These are phyloP conservation scores for Trachelus troglodyta DNA, from an alignment of 2,888 invertebrate genomes.

Conservation along the genomic window DNA sequence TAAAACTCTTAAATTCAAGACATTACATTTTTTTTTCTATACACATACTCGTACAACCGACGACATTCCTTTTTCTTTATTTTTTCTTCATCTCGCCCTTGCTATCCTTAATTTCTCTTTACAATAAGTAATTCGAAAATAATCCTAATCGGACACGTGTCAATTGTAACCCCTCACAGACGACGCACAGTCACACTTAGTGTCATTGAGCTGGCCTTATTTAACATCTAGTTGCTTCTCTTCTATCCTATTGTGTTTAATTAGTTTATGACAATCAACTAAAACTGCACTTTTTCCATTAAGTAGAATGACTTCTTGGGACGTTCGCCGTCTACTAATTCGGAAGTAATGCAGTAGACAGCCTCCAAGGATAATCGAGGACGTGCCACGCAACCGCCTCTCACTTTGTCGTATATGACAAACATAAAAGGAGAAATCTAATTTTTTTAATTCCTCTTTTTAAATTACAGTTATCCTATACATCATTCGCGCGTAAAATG, in stretches of 20 bases:
- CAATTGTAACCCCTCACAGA: constrained; percentile 35
- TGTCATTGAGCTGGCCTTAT: constrained; percentile 62
- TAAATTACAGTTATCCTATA: too few relatives aligned
- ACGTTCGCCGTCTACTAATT: constrained; percentile 22
- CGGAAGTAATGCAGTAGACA: constrained; percentile 20
- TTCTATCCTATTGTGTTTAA: constrained; percentile 41
- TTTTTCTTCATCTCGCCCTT: constrained; percentile 17
- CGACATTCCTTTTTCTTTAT: constrained; percentile 28
- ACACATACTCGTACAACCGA: constrained; percentile 55
- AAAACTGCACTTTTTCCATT: constrained; percentile 33
- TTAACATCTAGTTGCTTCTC: constrained; percentile 48
- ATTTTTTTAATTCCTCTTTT: too few relatives aligned
- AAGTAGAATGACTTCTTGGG: constrained; percentile 36
- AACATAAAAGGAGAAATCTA: constrained; percentile 26
- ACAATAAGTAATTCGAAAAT: too few relatives aligned
- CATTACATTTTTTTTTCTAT: constrained; percentile 45
- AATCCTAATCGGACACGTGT: too few relatives aligned
- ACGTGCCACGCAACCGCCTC: constrained; percentile 34
- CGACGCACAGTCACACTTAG: constrained; percentile 53
- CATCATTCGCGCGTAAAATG: too few relatives aligned
- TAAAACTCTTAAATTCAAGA: constrained; percentile 42
- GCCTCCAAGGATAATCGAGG: constrained; percentile 32
- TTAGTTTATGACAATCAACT: constrained; percentile 46
- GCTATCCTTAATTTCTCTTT: constrained; percentile 10
- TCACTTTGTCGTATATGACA: constrained; percentile 23